A percentile compares a stretch with the other conserved stretches of the same genome.
Evolutionary conservation across 2,113 vertebrate genomes (phyloP).

Genomic region (Uria lomvia): DNA sequence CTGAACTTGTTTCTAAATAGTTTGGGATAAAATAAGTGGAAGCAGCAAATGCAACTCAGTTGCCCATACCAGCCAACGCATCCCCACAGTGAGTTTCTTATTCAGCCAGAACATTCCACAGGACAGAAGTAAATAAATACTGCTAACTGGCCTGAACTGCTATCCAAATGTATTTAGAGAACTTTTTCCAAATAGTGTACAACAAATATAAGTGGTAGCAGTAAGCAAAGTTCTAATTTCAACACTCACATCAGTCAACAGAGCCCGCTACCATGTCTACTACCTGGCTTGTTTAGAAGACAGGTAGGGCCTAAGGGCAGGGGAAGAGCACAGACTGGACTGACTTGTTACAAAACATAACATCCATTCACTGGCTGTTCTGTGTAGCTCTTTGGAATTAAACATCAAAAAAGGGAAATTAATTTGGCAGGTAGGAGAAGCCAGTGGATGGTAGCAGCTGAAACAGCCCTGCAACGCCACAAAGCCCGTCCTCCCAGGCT

Average conservation of each 20-base stretch:
- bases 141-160: neutral
- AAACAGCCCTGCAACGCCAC: neutral
- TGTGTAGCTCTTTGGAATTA: neutral
- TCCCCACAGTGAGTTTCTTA: neutral
- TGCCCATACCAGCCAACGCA: neutral
- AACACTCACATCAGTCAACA: neutral
- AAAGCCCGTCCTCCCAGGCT: neutral
- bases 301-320: neutral
- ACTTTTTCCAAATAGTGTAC: neutral
- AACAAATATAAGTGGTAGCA: neutral
- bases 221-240: neutral
- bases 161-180: neutral
- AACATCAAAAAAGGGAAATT: neutral
- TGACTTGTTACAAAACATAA: neutral
- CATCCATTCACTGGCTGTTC: neutral
- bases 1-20: neutral
- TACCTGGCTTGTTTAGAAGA: neutral
- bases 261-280: neutral
- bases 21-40: neutral
- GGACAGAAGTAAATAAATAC: neutral
- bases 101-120: neutral
- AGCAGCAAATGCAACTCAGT: neutral
- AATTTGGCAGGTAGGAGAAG: neutral
- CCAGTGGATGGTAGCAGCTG: neutral
- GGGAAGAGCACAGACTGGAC: neutral